Evolutionary conservation across 2,797 vertebrate species (phyloP), one percentile per base, ranked within the genome.

Genomic region (Acomys russatus): DNA sequence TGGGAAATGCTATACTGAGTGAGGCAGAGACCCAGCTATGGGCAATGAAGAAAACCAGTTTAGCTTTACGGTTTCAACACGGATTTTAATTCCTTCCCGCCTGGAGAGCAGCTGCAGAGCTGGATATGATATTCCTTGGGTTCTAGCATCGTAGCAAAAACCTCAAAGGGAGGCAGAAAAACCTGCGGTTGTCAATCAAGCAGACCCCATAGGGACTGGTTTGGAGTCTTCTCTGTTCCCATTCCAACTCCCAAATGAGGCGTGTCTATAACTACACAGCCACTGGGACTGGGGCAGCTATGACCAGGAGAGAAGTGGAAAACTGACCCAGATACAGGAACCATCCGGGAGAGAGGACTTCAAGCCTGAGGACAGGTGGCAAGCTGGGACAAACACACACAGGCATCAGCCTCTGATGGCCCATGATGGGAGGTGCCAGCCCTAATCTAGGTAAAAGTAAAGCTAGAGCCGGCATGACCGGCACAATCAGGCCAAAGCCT

Each of bases 31-130:
- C 23, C 35, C 68, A 38, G 68, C 94, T 78, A 4, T 61, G 44
- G 93, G 83, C 85, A 79, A 85, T 63, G 97, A 96, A 95, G 79
- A 89, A 80, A 59, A 96, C 82, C 33, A 90, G 71, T 79, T 96
- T 93, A 71, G 9, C 51, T 84, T 94, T 77, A 92, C 70, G 74
- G 49, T 85, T 92, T 85, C 94, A 80, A 74, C 54, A 90, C 74
- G 66, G 88, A 94, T 94, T 95, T 96, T 88, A 70, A 92, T 96
- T 93, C 93, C 59, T 33, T 38, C 51, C 22, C 88, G 63, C 33
- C 20, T 17, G 20, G 33, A 78, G 90, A 56, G 80, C 88, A 74
- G 76, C 44, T 91, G 70, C 77, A 87, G 78, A 90, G n/a, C 63
- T 88, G 63, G 63, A 6, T 33, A 15, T 73, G 25, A 30, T 66